phyloP scores from a whole-genome alignment of 2,797 vertebrate genomes.

The Tenualosa thibaudeaui region DNA sequence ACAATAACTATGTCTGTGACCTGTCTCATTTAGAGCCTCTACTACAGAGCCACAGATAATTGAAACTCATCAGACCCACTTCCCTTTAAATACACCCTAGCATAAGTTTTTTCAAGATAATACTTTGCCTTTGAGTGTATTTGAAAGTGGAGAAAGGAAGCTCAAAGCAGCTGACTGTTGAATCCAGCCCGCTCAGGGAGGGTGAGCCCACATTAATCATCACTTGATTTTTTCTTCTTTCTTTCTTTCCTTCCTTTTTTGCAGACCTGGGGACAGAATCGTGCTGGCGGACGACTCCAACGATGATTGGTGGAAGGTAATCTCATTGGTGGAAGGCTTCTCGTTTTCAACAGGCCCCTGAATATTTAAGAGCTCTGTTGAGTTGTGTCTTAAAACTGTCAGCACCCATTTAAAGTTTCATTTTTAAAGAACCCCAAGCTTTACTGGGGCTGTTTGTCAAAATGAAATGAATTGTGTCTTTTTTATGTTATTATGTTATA shows the following conservation, averaged over 20 bases:
- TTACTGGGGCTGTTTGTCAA: background rate
- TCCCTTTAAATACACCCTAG: background rate
- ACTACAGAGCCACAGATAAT: background rate
- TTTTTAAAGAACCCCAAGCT: background rate
- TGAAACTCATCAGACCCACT: background rate
- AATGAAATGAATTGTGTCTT: conserved; percentile 15
- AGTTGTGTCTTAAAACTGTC: conserved; percentile 1
- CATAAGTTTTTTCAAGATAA: background rate
- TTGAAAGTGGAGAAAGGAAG: background rate
- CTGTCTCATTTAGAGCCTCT: background rate
- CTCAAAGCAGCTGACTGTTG: background rate
- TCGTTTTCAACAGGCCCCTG: background rate
- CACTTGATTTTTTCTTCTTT: background rate
- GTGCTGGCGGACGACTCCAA: conserved; percentile 89
- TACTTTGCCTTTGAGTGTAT: background rate
- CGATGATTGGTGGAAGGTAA: conserved; percentile 98
- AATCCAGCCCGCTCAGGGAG: background rate
- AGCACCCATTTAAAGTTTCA: background rate
- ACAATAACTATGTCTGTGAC: background rate
- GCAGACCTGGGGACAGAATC: conserved; percentile 91
- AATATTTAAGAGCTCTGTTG: background rate
- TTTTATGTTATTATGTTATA: conserved; percentile 29
- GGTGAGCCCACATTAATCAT: background rate
- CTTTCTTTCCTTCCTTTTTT: conserved; percentile 37
- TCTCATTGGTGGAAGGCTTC: background rate